Evolutionary conservation across 2,113 vertebrate species (phyloP), one percentile per base, ranked within the genome.

Genomic region (Nothobranchius furzeri): DNA sequence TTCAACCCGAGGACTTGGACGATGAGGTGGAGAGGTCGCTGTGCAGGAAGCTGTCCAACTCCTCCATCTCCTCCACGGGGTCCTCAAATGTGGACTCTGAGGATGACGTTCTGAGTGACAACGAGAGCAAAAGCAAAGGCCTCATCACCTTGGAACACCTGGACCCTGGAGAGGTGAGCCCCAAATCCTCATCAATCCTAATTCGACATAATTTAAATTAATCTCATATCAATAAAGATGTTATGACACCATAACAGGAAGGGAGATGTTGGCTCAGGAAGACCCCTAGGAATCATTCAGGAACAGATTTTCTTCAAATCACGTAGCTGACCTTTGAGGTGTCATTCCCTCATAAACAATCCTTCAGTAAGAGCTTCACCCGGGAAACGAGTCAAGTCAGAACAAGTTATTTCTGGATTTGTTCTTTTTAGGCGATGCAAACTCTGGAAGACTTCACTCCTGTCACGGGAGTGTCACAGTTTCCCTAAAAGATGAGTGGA

Each of bases 51-150:
- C 93, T 95, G 30, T 99, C 97, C 88, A 97, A 88, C 85, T 97
- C 96, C 37, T 98, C 96, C 6, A 88, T 99, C 60, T 98, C 97
- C 58, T 99, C 97, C 70, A 96, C 95, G 0, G 96, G 96, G 51
- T 99, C 97, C 64, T 99, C 97, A 13, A 93, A 90, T 5, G 86
- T 92, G 73, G 96, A 99, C 85, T 99, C 97, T 3, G 97, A 99
- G 89, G 97, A 98, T 68, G 97, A 98, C 45, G 76, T 98, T 48
- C 90, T 97, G 63, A 98, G 96, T 81, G 97, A 99, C 93, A 96
- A 90, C 75, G 96, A 98, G 89, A 95, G 90, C 82, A 94, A 94
- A 80, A 96, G 95, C 92, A 95, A 96, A 85, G 96, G 96, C 81
- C 96, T 96, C 84, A 87, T 98, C 83, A 95, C 95, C 52, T 76